These are phyloP conservation scores for Caerostris darwini DNA, from an alignment of 1,140 invertebrate genomes.

Conservation along the genomic window DNA sequence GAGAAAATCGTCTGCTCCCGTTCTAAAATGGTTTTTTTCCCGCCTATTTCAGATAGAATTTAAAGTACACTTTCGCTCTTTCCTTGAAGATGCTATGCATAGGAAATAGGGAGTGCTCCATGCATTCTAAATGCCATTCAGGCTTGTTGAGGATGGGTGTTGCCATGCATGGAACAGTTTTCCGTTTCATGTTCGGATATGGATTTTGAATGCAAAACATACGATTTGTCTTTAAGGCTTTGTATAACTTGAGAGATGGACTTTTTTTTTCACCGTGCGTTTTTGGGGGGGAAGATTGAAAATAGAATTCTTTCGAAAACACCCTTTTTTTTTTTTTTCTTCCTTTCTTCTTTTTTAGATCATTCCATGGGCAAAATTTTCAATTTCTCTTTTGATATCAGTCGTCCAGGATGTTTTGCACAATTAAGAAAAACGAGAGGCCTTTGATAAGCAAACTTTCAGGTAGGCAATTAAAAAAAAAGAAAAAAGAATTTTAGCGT, in stretches of 20 bases:
- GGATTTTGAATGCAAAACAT: constrained; percentile 72
- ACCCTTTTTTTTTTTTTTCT: not conserved
- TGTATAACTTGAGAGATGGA: constrained; percentile 51
- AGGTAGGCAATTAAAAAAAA: no score
- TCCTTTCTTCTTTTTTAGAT: no score
- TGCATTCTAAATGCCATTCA: constrained; percentile 49
- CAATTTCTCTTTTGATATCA: no score
- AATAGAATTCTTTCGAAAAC: not conserved
- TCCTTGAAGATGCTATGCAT: constrained; percentile 43
- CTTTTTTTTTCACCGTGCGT: not conserved
- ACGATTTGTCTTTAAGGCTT: constrained; percentile 75
- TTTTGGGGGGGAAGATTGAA: not conserved
- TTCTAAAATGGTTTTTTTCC: not conserved
- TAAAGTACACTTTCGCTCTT: constrained; percentile 37
- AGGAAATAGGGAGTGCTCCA: constrained; percentile 6
- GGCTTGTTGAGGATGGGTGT: not conserved
- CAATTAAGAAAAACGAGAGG: no score
- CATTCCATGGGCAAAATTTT: no score
- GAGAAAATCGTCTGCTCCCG: not conserved
- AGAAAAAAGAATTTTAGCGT: no score
- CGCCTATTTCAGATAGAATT: constrained; percentile 1
- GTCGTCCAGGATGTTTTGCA: no score
- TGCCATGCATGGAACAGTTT: not conserved
- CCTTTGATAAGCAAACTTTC: no score
- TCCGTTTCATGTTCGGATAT: constrained; percentile 45